Evolutionary conservation across 2,888 invertebrate species (phyloP), one percentile per base, ranked within the genome.

Genomic region (Apamea epomidion): DNA sequence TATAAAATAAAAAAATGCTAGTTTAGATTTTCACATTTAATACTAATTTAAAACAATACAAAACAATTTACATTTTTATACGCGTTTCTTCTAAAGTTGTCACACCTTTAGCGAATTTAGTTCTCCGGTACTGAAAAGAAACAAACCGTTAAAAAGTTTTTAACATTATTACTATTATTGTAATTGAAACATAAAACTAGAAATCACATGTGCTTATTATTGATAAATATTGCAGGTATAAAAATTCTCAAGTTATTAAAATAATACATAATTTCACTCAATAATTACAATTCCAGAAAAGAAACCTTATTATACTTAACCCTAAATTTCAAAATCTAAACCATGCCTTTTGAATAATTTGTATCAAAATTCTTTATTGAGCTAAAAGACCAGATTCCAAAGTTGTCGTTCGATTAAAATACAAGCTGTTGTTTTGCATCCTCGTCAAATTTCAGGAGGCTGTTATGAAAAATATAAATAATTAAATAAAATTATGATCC

Each of bases 311-410:
- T 8, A 76, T 32, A 25, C 10, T 12, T 45, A 51, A 25, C n/a
- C 12, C 37, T 21, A n/a, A 42, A 42, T 42, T 32, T 32, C 12
- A 42, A 29, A 32, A 64, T n/a, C n/a, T n/a, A 72, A 21, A 51
- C 18, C 0, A 78, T 67, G 14, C 37, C 0, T 29, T 70, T 65
- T 58, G 12, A 54, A 65, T 65, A 54, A 54, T 32, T n/a, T 18
- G 0, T 45, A 81, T 42, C 3, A 32, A 58, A 51, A 45, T 32
- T 48, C 7, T 42, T n/a, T 29, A 21, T 51, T 16, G 0, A 51
- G 65, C 64, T 37, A 80, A 84, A 84, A 76, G 42, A 29, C 85
- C 16, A 21, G 85, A 64, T 74, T 51, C 67, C 78, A 73, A 78
- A 54, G 48, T 64, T 67, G 37, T 72, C 45, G 54, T 29, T n/a